These are phyloP conservation scores for Sphyrna mokarran DNA, from an alignment of 2,113 vertebrate genomes.

Conservation along the genomic window DNA sequence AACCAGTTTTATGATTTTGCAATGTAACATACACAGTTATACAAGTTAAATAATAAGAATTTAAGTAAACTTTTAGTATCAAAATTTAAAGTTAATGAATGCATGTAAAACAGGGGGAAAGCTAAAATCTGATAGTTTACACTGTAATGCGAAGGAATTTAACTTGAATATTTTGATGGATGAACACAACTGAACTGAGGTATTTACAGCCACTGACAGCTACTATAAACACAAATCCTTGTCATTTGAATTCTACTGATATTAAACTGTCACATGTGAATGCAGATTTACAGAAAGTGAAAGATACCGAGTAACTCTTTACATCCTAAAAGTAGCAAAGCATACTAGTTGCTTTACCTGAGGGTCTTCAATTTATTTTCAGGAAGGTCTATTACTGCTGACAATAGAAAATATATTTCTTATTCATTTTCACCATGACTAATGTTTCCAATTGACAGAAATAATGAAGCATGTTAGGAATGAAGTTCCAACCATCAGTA, in stretches of 20 bases:
- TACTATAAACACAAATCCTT: not conserved
- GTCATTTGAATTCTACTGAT: not conserved
- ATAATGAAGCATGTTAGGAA: not conserved
- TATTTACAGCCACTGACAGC: not conserved
- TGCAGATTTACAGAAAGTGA: not conserved
- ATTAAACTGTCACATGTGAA: not conserved
- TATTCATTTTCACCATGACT: not conserved
- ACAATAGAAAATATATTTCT: not conserved
- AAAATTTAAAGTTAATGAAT: not conserved
- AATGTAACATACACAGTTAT: not conserved
- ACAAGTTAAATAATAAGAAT: not conserved
- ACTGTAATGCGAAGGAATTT: not conserved
- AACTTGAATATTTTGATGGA: not conserved
- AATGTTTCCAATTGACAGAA: not conserved
- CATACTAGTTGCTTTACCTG: not conserved
- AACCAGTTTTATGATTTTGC: not conserved
- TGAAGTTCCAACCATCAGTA: not conserved
- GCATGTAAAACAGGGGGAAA: not conserved
- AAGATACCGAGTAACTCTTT: not conserved
- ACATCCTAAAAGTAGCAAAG: not conserved
- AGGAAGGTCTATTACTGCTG: not conserved
- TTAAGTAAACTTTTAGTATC: not conserved
- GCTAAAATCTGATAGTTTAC: not conserved
- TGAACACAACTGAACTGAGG: not conserved
- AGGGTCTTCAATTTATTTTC: not conserved